Conservation (phyloP, 2,888 invertebrate genomes). For the Pantelozetes paolii region DNA sequence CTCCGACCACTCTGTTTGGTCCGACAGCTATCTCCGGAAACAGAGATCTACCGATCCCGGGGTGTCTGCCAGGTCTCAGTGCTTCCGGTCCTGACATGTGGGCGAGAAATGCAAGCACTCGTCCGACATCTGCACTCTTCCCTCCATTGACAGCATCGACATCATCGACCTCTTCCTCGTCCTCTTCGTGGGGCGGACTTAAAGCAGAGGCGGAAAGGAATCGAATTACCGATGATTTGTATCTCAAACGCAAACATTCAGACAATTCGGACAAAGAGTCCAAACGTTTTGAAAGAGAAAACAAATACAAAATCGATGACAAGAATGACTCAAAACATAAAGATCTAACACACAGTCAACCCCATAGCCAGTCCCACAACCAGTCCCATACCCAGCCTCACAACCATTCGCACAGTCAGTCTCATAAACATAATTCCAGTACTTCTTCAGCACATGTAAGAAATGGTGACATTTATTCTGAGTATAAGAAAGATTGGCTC, state of each 20-base stretch:
- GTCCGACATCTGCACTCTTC: constrained; percentile 55
- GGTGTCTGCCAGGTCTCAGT: constrained; percentile 13
- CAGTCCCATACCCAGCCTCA: too few species aligned
- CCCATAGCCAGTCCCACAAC: too few species aligned
- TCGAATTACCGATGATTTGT: constrained; percentile 55
- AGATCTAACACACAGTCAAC: constrained; percentile 39
- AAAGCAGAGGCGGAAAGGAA: constrained; percentile 51
- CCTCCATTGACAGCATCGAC: constrained; percentile 34
- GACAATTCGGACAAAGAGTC: constrained; percentile 55
- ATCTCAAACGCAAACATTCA: constrained; percentile 52
- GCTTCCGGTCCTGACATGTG: not conserved
- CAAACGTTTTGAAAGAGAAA: constrained; percentile 50
- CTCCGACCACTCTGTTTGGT: not conserved
- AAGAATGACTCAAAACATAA: constrained; percentile 37
- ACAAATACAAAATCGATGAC: not conserved
- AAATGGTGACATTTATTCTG: constrained; percentile 42
- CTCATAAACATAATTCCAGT: constrained; percentile 32
- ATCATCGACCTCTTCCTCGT: constrained; percentile 43
- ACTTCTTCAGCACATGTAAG: constrained; percentile 37
- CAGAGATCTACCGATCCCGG: constrained; percentile 6
- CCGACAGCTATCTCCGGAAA: not conserved
- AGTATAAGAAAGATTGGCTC: constrained; percentile 42
- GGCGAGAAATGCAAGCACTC: constrained; percentile 47
- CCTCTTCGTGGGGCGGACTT: constrained; percentile 46
- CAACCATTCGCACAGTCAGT: too few species aligned